A percentile compares a stretch with the other conserved stretches of the same genome.
phyloP scores from a whole-genome alignment of 2,113 vertebrate species.

The Camelus bactrianus region DNA sequence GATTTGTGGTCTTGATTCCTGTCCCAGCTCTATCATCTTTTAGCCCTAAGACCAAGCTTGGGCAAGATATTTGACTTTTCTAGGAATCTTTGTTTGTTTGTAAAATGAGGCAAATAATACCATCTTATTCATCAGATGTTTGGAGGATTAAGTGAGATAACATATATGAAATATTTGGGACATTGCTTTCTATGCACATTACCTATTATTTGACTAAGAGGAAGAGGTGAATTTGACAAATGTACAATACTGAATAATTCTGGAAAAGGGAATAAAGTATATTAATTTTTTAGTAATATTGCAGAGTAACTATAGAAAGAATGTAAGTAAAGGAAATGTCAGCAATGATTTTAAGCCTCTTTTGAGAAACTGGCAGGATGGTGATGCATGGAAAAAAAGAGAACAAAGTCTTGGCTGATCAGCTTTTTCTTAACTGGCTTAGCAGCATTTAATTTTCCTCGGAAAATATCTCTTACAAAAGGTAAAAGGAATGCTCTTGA shows the following conservation, averaged over 20 bases:
- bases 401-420: background rate
- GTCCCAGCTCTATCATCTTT: background rate
- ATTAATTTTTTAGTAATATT: constrained; percentile 12
- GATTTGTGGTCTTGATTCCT: background rate
- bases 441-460: constrained; percentile 49
- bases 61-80: background rate
- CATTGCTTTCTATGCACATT: background rate
- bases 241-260: background rate
- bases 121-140: background rate
- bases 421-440: constrained; percentile 31
- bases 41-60: background rate
- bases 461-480: constrained; percentile 43
- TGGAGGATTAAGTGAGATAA: background rate
- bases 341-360: constrained; percentile 47
- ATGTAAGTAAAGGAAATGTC: background rate
- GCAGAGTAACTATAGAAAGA: constrained; percentile 9
- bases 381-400: background rate
- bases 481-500: background rate
- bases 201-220: background rate
- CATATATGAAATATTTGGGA: background rate
- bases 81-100: background rate
- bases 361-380: background rate
- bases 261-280: background rate
- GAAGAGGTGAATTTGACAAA: background rate
- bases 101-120: background rate